Evolutionary conservation across 1,140 invertebrate genomes (phyloP).

Genomic region (Nephotettix cincticeps): DNA sequence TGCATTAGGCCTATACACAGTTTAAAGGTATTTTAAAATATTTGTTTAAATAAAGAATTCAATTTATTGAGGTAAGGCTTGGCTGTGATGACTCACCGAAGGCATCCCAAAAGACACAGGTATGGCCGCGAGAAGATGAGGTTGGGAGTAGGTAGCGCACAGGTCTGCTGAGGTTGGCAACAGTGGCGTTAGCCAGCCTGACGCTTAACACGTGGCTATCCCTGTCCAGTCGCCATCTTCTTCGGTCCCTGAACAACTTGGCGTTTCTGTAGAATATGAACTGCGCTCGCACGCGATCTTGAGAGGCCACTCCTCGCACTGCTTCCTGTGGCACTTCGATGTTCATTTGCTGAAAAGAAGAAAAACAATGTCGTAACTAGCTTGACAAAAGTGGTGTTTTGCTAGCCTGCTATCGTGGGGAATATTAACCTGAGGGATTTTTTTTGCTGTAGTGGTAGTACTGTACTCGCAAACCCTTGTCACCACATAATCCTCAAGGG

Average conservation of each 20-base stretch:
- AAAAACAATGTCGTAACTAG: too few species aligned
- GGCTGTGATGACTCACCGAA: constrained; percentile 47
- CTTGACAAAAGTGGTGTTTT: too few species aligned
- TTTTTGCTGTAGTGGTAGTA: too few species aligned
- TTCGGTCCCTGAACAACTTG: constrained; percentile 27
- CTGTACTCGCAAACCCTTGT: too few species aligned
- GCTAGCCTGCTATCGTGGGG: too few species aligned
- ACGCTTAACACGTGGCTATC: constrained; percentile 35
- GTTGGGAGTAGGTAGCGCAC: constrained; percentile 47
- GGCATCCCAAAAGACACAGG: constrained; percentile 53
- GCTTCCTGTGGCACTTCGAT: constrained; percentile 32
- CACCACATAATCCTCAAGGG: too few species aligned
- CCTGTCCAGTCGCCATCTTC: constrained; percentile 1
- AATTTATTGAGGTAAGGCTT: too few species aligned
- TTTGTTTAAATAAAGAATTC: too few species aligned
- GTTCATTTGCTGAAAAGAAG: constrained; percentile 25
- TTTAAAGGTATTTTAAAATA: too few species aligned
- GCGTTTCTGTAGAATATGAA: constrained; percentile 28
- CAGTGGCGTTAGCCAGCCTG: constrained; percentile 40
- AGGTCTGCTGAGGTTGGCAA: constrained; percentile 47
- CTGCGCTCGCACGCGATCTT: constrained; percentile 24
- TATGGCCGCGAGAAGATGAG: constrained; percentile 31
- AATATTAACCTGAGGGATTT: too few species aligned
- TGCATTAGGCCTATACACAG: too few species aligned
- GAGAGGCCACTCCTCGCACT: constrained; percentile 4